Evolutionary conservation across 2,888 invertebrate genomes (phyloP).

Genomic region (Tupiocoris notatus): DNA sequence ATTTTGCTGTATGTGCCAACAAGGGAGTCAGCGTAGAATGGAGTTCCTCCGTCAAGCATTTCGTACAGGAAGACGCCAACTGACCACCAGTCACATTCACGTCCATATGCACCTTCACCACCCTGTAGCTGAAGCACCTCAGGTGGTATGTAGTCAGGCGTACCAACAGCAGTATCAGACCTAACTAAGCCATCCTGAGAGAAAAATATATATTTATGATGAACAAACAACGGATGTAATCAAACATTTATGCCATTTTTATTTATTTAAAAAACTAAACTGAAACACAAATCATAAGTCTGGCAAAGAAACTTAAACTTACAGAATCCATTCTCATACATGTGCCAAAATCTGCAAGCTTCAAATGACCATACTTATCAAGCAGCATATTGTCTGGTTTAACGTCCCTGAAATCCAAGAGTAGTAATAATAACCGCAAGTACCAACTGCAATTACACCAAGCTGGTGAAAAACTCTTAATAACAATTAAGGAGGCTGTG

Average conservation of each 20-base stretch:
- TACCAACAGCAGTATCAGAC: conserved; percentile 97
- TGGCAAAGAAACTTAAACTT: conserved; percentile 49
- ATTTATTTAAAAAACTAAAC: too few species aligned
- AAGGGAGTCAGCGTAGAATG: conserved; percentile 94
- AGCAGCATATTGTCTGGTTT: conserved; percentile 99
- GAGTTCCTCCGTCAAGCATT: conserved; percentile 98
- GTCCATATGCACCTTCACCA: conserved; percentile 91
- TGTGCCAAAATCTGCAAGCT: conserved; percentile 99
- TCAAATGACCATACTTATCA: conserved; percentile 92
- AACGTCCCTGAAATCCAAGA: conserved; percentile 73
- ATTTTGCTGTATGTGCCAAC: conserved; percentile 98
- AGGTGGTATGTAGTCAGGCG: conserved; percentile 98
- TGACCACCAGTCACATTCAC: conserved; percentile 99
- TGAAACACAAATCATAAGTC: too few species aligned
- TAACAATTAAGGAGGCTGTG: too few species aligned
- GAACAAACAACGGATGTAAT: too few species aligned
- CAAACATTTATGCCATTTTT: too few species aligned
- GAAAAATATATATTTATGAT: neutral
- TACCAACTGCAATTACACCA: too few species aligned
- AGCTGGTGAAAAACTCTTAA: too few species aligned
- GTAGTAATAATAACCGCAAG: too few species aligned
- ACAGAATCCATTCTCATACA: conserved; percentile 96
- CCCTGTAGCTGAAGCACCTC: conserved; percentile 97
- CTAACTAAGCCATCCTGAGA: conserved; percentile 83
- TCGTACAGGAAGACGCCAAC: conserved; percentile 98